Evolutionary conservation across 2,113 vertebrate species (phyloP).

Genomic region (mouse (Mus musculus)): DNA sequence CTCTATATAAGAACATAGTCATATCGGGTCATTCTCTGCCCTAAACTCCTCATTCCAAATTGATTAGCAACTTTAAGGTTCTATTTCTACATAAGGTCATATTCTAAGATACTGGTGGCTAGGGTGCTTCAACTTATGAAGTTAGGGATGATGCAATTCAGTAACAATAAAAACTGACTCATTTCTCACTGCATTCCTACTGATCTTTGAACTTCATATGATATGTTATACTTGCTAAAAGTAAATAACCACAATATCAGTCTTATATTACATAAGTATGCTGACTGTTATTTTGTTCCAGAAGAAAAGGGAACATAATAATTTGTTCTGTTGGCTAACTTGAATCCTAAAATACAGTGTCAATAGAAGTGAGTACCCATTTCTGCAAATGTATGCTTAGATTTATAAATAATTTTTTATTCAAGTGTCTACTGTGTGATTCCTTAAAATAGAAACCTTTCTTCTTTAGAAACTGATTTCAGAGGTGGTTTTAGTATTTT

Average conservation of each 20-base stretch:
- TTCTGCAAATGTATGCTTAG: slow-evolving; percentile 15
- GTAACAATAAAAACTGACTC: neutral
- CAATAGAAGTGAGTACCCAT: neutral
- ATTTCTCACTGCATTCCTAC: neutral
- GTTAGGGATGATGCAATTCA: neutral
- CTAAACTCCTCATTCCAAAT: neutral
- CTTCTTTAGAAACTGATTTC: slow-evolving; percentile 53
- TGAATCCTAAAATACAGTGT: slow-evolving; percentile 44
- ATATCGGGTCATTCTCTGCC: neutral
- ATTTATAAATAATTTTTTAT: slow-evolving; percentile 51
- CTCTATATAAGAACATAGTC: neutral
- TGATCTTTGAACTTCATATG: slow-evolving; percentile 38
- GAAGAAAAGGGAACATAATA: neutral
- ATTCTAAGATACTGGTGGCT: neutral
- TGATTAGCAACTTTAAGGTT: neutral
- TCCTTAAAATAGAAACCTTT: slow-evolving; percentile 56
- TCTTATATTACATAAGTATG: neutral
- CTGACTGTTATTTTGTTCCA: neutral
- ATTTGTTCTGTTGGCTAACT: slow-evolving; percentile 1
- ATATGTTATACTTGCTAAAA: neutral
- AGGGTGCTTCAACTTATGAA: neutral
- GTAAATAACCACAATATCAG: slow-evolving; percentile 31
- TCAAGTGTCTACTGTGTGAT: slow-evolving; percentile 27
- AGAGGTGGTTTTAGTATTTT: slow-evolving; percentile 63
- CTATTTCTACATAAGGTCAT: neutral